Base-by-base conservation (phyloP, 1,140 invertebrate genomes). In the Augochlora pura region DNA sequence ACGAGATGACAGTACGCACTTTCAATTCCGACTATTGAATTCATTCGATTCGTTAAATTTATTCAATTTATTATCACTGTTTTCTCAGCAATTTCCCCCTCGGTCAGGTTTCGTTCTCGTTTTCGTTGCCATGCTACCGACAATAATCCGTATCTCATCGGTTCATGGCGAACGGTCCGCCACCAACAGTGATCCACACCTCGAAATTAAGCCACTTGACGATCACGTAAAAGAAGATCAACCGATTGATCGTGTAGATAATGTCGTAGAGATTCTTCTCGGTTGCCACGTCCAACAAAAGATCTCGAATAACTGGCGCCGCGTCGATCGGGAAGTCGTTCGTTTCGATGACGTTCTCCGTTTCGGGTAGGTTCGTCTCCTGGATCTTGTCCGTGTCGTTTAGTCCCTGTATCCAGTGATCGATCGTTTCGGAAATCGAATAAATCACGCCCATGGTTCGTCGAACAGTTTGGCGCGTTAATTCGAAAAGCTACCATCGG, bases 161-260 rank as follows among this genome's bases (percentile, higher is more conserved):
- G 23, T 70, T 80, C 1, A 52, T 16, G 4, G 63, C 67, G 49
- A 79, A 84, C 2, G 77, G 69, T 9, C 75, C 86, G 62, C 64
- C 82, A 10, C 82, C 88, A n/a, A 81, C 23, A 18, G 64, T 27
- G 25, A 64, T 77, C 86, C 87, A 87, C 10, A 87, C 66, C 32
- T 89, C 86, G 54, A 86, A 86, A 77, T 90, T 90, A 62, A 90
- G 74, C 88, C 88, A 89, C 71, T 87, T 87, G 63, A 90, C n/a
- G 25, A 90, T 67, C 18, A 87, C 57, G 66, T 84, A 87, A 27
- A 84, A 88, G 66, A 85, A 90, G 10, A 90, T 10, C 49, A 91
- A 69, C 23, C 81, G 75, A 77, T 88, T 88, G 52, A 90, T 80
- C 16, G 84, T 86, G 65, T 85, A 88, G 14, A 77, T 14, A n/a